Conservation (phyloP, 2,797 vertebrate species). For the Harpia harpyja region DNA sequence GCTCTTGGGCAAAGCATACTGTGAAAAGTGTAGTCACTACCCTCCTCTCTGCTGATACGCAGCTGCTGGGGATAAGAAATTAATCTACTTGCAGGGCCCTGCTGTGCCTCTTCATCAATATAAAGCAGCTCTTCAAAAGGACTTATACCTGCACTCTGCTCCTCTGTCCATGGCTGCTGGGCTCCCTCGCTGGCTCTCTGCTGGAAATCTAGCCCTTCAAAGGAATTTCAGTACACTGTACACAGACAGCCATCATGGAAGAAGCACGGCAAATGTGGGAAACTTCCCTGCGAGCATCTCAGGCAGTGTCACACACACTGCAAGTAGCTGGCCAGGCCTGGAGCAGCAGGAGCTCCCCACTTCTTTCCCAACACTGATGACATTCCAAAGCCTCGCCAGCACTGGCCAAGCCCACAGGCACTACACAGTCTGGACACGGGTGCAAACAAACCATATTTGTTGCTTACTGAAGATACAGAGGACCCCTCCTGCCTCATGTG, state of each 20-base stretch:
- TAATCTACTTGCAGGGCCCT: neutral
- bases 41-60: neutral
- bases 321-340: neutral
- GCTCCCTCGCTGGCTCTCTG: neutral
- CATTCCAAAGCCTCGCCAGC: neutral
- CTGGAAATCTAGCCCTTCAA: neutral
- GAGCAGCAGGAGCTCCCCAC: neutral
- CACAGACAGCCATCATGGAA: neutral
- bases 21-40: neutral
- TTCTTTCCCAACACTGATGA: neutral
- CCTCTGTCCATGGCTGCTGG: neutral
- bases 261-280: fast-evolving
- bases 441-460: neutral
- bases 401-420: neutral
- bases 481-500: neutral
- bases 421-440: fast-evolving
- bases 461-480: neutral
- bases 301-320: fast-evolving
- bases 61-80: neutral
- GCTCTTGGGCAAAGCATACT: neutral
- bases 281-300: neutral
- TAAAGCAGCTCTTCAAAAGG: neutral
- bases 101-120: neutral
- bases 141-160: neutral
- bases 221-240: neutral